phyloP scores from a whole-genome alignment of 2,113 vertebrate genomes.

The Cheirogaleus medius region DNA sequence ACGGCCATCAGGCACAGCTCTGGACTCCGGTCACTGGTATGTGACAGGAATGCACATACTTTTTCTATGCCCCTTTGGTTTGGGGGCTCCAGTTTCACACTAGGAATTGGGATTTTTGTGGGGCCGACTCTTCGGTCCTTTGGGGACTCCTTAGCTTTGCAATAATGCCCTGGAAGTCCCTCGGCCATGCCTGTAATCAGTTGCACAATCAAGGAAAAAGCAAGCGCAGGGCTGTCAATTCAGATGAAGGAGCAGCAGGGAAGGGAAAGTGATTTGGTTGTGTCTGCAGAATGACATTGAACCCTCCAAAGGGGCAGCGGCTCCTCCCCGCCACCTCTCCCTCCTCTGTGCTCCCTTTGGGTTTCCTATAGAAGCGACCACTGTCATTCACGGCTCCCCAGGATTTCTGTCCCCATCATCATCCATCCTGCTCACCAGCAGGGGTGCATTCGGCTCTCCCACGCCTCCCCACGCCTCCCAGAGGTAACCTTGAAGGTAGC shows the following conservation, averaged over 20 bases:
- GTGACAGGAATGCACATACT: neutral
- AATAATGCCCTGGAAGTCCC: slow-evolving; percentile 44
- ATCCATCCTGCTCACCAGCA: neutral
- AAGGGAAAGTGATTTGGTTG: slow-evolving; percentile 25
- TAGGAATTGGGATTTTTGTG: neutral
- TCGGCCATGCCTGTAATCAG: slow-evolving; percentile 33
- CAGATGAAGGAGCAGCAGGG: neutral
- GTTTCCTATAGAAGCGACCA: slow-evolving; percentile 52
- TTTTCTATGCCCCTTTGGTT: neutral
- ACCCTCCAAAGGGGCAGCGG: neutral
- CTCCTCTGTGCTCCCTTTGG: neutral
- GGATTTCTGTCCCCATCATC: slow-evolving; percentile 40
- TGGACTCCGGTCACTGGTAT: neutral
- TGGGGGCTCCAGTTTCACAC: neutral
- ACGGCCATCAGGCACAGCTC: neutral
- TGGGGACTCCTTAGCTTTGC: neutral
- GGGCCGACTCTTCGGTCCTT: neutral
- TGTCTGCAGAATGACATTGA: slow-evolving; percentile 51
- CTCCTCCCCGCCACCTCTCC: neutral
- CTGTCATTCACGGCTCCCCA: slow-evolving; percentile 50
- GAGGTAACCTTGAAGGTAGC: slow-evolving; percentile 57
- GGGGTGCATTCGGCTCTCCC: neutral
- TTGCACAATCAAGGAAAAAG: slow-evolving; percentile 52
- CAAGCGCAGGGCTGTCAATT: slow-evolving; percentile 21
- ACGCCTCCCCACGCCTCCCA: neutral